Evolutionary conservation across 2,888 invertebrate genomes (phyloP).

Genomic region (Agonopterix heracliana): DNA sequence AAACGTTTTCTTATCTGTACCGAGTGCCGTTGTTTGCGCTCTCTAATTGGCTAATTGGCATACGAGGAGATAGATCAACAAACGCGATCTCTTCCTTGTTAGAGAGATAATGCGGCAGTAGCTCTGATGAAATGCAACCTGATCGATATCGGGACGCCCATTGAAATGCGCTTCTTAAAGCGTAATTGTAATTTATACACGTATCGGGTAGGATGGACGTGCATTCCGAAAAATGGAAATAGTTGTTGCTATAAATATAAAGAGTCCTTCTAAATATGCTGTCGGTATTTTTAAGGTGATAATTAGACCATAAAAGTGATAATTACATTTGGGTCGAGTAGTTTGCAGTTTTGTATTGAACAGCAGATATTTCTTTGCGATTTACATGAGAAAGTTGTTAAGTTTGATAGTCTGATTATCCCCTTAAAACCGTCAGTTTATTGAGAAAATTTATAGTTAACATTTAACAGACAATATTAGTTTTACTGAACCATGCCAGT

Average conservation of each 20-base stretch:
- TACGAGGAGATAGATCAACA: slow-evolving; percentile 61
- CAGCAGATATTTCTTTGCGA: too few species aligned
- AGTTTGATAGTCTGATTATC: too few species aligned
- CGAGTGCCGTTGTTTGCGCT: slow-evolving; percentile 48
- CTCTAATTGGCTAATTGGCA: slow-evolving; percentile 76
- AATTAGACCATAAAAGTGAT: too few species aligned
- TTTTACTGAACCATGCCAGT: too few species aligned
- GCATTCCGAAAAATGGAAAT: neutral
- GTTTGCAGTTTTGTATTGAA: too few species aligned
- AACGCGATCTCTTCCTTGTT: slow-evolving; percentile 66
- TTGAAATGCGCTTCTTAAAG: slow-evolving; percentile 57
- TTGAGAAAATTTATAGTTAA: too few species aligned
- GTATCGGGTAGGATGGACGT: neutral
- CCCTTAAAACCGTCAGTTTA: too few species aligned
- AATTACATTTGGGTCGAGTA: too few species aligned
- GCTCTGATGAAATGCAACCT: slow-evolving; percentile 61
- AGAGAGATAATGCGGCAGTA: slow-evolving; percentile 53
- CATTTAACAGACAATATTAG: too few species aligned
- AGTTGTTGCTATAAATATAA: neutral
- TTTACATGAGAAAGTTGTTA: too few species aligned
- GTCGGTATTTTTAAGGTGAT: too few species aligned
- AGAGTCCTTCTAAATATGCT: too few species aligned
- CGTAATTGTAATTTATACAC: slow-evolving; percentile 11
- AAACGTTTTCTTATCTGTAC: slow-evolving; percentile 49
- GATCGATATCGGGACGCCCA: slow-evolving; percentile 60